Conservation (phyloP, 2,113 vertebrate genomes). For the Eretmochelys imbricata region DNA sequence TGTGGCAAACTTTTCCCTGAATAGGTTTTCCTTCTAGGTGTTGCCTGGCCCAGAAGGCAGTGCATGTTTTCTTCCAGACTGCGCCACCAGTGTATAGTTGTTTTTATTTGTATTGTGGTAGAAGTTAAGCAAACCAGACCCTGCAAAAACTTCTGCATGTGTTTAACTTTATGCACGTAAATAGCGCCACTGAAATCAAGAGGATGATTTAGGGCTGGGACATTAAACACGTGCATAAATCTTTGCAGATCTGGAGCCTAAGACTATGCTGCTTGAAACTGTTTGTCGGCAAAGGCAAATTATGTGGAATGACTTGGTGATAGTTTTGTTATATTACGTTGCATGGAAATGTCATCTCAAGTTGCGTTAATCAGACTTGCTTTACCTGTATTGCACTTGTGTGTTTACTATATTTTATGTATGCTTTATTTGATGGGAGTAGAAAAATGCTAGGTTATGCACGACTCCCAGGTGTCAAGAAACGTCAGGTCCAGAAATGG, state of each 20-base stretch:
- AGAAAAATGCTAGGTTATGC: background rate
- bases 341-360: background rate
- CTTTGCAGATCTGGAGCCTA: rapidly evolving
- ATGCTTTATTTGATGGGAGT: background rate
- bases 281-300: background rate
- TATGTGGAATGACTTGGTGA: rapidly evolving
- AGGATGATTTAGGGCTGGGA: rapidly evolving
- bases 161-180: background rate
- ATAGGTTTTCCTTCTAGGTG: background rate
- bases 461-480: background rate
- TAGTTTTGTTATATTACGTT: background rate
- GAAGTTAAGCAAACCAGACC: background rate
- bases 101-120: background rate
- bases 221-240: background rate
- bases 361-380: background rate
- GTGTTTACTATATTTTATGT: background rate
- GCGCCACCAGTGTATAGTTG: rapidly evolving
- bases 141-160: rapidly evolving
- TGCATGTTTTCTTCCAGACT: background rate
- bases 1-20: background rate
- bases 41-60: background rate
- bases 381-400: background rate
- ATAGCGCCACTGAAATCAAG: background rate
- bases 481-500: background rate
- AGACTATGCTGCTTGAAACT: rapidly evolving